These are phyloP conservation scores for Hirtodrosophila cameraria DNA, from an alignment of 2,888 invertebrate species.

Conservation along the genomic window DNA sequence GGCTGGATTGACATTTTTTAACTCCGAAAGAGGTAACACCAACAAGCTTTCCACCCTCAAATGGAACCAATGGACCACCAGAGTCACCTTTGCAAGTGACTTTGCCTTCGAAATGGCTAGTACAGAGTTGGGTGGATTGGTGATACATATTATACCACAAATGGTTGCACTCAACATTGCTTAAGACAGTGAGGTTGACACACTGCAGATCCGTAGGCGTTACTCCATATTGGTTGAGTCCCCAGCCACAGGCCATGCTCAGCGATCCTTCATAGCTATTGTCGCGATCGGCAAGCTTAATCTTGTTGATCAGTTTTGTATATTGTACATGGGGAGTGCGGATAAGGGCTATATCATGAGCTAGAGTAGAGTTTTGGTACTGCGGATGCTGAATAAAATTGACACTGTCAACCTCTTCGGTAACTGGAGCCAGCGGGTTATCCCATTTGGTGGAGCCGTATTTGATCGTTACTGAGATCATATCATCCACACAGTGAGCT, in stretches of 20 bases:
- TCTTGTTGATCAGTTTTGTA: slow-evolving; percentile 17
- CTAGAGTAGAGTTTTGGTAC: slow-evolving; percentile 6
- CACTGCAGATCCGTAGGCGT: slow-evolving; percentile 62
- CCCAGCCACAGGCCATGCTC: slow-evolving; percentile 61
- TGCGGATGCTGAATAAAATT: slow-evolving; percentile 25
- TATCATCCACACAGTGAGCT: slow-evolving; percentile 51
- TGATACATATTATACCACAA: too few species aligned
- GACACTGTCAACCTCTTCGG: slow-evolving; percentile 14
- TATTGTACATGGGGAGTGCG: slow-evolving; percentile 41
- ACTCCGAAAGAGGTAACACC: too few species aligned
- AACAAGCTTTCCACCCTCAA: too few species aligned
- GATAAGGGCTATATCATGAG: slow-evolving; percentile 49
- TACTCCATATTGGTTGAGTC: slow-evolving; percentile 31
- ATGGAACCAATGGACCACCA: not conserved
- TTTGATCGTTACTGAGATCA: slow-evolving; percentile 18
- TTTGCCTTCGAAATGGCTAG: not conserved
- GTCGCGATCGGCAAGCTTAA: slow-evolving; percentile 26
- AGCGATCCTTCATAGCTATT: too few species aligned
- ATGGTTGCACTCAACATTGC: not conserved
- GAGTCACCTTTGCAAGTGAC: not conserved
- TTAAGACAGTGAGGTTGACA: slow-evolving; percentile 51
- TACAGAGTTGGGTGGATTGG: too few species aligned
- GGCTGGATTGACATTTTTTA: too few species aligned
- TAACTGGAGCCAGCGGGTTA: slow-evolving; percentile 1
- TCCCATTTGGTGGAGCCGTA: slow-evolving; percentile 34